Evolutionary conservation across 2,797 vertebrate species (phyloP).

Genomic region (Hemibagrus guttatus): DNA sequence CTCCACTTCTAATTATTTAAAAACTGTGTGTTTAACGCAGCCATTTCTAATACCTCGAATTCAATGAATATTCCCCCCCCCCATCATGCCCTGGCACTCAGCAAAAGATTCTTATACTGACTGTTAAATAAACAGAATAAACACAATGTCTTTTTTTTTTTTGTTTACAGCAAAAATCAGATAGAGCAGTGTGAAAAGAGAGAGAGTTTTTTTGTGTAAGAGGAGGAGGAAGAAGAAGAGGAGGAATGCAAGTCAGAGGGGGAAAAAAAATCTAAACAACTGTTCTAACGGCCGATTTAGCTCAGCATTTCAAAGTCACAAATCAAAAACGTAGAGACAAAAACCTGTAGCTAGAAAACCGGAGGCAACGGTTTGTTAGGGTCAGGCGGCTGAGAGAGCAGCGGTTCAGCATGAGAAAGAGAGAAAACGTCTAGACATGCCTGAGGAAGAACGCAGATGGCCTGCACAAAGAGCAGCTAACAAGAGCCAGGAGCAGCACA

Average conservation of each 20-base stretch:
- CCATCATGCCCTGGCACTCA: neutral
- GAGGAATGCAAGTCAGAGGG: conserved; percentile 1
- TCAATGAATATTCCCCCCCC: neutral
- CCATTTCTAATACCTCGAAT: neutral
- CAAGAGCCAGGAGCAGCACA: conserved; percentile 62
- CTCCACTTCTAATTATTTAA: neutral
- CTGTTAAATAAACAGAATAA: neutral
- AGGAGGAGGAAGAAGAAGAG: neutral
- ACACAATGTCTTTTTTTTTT: neutral
- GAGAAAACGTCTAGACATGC: conserved; percentile 44
- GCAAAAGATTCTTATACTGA: neutral
- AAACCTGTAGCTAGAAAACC: neutral
- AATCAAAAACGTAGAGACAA: conserved; percentile 3
- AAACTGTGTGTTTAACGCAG: neutral
- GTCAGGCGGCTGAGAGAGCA: neutral
- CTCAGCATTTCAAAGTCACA: conserved; percentile 21
- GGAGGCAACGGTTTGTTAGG: conserved; percentile 15
- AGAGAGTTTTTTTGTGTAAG: conserved; percentile 17
- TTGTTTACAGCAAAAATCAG: neutral
- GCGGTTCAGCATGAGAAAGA: conserved; percentile 23
- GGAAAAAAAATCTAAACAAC: conserved; percentile 28
- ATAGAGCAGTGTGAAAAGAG: conserved; percentile 2
- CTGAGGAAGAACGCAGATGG: conserved; percentile 47
- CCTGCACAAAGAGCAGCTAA: conserved; percentile 63
- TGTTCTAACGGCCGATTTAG: conserved; percentile 28